Conservation (phyloP, 2,888 invertebrate genomes). For the Zygogramma bicolorata region DNA sequence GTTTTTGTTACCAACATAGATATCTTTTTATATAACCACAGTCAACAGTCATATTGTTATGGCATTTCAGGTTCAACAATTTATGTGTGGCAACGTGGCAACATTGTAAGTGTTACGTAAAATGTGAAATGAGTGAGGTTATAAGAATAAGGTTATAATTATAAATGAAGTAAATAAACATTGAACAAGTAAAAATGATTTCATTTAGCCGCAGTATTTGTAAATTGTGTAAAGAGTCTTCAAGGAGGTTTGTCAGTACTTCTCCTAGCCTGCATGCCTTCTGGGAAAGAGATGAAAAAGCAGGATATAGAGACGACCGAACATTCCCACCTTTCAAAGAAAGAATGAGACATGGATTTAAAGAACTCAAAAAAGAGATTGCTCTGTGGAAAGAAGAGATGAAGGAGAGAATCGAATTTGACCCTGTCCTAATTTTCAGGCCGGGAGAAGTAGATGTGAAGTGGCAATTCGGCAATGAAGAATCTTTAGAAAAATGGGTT, state of each 20-base stretch:
- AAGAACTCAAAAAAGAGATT: constrained; percentile 76
- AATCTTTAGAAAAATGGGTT: constrained; percentile 77
- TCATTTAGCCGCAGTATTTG: constrained; percentile 22
- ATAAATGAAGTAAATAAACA: no score
- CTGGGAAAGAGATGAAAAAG: constrained; percentile 73
- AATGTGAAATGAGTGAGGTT: background rate
- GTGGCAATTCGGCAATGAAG: constrained; percentile 77
- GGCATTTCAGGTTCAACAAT: no score
- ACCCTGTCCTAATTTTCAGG: constrained; percentile 38
- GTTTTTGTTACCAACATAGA: no score
- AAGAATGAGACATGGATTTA: constrained; percentile 74
- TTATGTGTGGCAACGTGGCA: no score
- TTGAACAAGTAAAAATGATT: constrained; percentile 20
- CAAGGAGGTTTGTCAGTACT: constrained; percentile 50
- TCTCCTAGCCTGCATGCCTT: constrained; percentile 63
- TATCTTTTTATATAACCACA: no score
- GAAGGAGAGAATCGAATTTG: constrained; percentile 68
- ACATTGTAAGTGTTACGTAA: no score
- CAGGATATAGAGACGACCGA: constrained; percentile 69
- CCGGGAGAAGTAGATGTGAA: constrained; percentile 77
- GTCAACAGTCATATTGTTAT: no score
- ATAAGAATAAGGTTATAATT: no score
- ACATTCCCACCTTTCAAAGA: constrained; percentile 68
- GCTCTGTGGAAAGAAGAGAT: constrained; percentile 75
- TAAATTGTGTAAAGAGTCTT: constrained; percentile 28